Evolutionary conservation across 2,113 vertebrate genomes (phyloP), one percentile per base, ranked within the genome.

Genomic region (Sapajus apella): DNA sequence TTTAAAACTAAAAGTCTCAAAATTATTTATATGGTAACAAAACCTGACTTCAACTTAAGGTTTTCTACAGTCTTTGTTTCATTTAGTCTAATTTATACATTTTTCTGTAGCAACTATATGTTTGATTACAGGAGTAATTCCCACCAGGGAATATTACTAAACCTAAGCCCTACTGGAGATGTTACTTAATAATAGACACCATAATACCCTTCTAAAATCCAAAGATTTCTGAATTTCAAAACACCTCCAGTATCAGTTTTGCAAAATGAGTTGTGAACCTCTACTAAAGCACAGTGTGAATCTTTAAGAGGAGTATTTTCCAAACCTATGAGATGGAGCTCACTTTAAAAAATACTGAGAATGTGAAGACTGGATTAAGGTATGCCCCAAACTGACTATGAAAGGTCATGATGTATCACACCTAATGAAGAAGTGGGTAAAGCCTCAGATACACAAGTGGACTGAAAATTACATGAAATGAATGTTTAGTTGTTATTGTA

Each of bases 191-290:
- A 79, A 90, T 30, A 75, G 56, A 80, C 1, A 88, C 35, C 9
- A 79, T 50, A 72, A 47, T 50, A 85, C 2, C 4, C 27, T 86
- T 95, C 55, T 75, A 84, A 94, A 87, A 96, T 83, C 6, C 50
- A 11, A 93, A 94, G 23, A 93, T 52, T 96, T 77, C 73, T 95
- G 35, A 96, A 89, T 87, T 94, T 50, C 21, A 70, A 94, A 96
- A 91, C 23, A 76, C 72, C 94, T 70, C 21, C 82, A 50, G 18
- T 75, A 83, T 13, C 25, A 85, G 32, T 75, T 96, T 92, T 35
- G 4, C 37, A 92, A 90, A 68, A 75, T 66, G 61, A 37, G 87
- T 0, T 79, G 76, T 79, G 68, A 21, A 83, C 70, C 43, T 83
- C 30, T 50, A 89, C 27, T 94, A 81, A 89, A 72, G 45, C 3